Base-by-base conservation (phyloP, 92 coral and sea anemone species). In the Blastomussa wellsi region DNA sequence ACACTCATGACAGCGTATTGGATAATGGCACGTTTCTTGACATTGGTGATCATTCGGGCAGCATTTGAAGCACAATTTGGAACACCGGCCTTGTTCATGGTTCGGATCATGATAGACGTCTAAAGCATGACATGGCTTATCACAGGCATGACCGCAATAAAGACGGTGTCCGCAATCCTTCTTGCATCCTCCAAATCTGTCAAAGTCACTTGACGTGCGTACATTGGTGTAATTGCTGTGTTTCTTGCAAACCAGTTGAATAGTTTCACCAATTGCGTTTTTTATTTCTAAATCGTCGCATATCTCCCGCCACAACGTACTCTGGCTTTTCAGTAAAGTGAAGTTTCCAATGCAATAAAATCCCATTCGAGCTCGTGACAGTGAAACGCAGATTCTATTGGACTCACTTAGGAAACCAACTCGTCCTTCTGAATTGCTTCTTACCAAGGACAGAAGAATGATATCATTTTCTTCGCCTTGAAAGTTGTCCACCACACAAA, bases 401-500 rank as follows among this genome's bases (percentile, higher is more conserved):
- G 94, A 76, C 11, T 89, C 91, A n/a, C 77, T 85, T 5, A 93
- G 72, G 86, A 93, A 93, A 52, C 97, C 97, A 67, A 93, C 86
- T 76, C 87, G 79, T 31, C 78, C 77, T 42, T 80, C 88, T 59
- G 32, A 80, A 74, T 93, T 93, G 80, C 95, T 93, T 77, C 95
- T 84, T 15, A 93, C 95, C 77, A 93, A 76, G 0, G 95, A 93
- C 76, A 93, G 79, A 48, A 93, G 86, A 57, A 93, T 78, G n/a
- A 93, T 93, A 65, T 93, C 95, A 80, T 89, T 90, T 42, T 93
- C 95, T 85, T 92, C 95, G 44, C 95, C 95, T 87, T 92, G 95
- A 76, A 86, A 92, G 72, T 90, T 90, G 71, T 92, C 93, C 26
- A 93, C 95, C 51, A 88, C 87, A 38, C 90, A 82, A 31, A 90